These are phyloP conservation scores for Salpingus planirostris DNA, from an alignment of 2,888 invertebrate species.

Conservation along the genomic window DNA sequence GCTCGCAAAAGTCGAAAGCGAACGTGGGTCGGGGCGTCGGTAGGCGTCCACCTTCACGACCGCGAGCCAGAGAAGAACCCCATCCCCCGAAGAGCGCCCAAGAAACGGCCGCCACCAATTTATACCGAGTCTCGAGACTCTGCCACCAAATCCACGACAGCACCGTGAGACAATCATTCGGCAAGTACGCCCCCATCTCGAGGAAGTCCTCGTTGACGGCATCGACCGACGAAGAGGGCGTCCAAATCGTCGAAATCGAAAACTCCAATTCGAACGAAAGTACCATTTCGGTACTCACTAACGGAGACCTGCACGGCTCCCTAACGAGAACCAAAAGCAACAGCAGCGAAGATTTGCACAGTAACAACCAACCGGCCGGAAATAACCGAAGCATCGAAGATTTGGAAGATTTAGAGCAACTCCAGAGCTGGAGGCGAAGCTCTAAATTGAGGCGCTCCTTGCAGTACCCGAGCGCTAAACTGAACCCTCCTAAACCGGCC, in stretches of 20 bases:
- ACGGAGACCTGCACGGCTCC: constrained; percentile 23
- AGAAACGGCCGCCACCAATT: constrained; percentile 30
- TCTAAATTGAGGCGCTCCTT: constrained; percentile 57
- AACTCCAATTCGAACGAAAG: constrained; percentile 8
- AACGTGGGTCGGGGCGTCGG: constrained; percentile 44
- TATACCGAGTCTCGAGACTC: constrained; percentile 40
- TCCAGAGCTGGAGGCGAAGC: constrained; percentile 54
- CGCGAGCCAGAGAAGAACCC: constrained; percentile 28
- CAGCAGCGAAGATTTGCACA: constrained; percentile 43
- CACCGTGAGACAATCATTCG: constrained; percentile 36
- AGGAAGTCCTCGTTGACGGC: not conserved
- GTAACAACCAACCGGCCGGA: constrained; percentile 24
- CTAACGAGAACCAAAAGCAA: constrained; percentile 40
- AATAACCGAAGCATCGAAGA: constrained; percentile 32
- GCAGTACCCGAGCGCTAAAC: constrained; percentile 47
- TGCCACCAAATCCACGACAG: constrained; percentile 44
- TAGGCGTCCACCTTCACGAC: constrained; percentile 45
- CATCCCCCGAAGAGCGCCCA: constrained; percentile 20
- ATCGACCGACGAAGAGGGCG: constrained; percentile 12
- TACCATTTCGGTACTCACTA: constrained; percentile 3
- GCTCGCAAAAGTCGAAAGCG: constrained; percentile 45
- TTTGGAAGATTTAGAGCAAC: constrained; percentile 34
- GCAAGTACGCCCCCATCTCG: constrained; percentile 10
- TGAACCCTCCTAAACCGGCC: constrained; percentile 13
- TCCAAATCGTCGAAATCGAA: constrained; percentile 32